Evolutionary conservation across 2,888 invertebrate genomes (phyloP).

Genomic region (Trimorus sp.): DNA sequence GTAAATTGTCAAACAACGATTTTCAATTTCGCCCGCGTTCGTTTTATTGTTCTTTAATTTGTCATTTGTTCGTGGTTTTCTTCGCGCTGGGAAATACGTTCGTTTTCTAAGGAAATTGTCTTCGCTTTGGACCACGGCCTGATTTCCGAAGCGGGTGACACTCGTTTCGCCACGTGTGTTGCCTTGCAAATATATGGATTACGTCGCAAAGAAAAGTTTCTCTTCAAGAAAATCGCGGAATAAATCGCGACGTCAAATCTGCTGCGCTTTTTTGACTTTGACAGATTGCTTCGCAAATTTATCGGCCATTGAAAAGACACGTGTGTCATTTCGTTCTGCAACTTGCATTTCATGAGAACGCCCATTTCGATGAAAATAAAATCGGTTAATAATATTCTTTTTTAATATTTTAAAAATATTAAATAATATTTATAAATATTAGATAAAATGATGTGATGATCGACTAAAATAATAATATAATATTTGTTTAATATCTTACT

Average conservation of each 20-base stretch:
- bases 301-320: conserved; percentile 4
- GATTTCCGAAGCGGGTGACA: conserved; percentile 14
- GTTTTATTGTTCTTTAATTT: not conserved
- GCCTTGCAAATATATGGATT: conserved; percentile 35
- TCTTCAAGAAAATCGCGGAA: conserved; percentile 29
- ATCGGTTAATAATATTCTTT: too few species aligned
- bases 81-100: not conserved
- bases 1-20: too few species aligned
- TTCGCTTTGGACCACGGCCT: conserved; percentile 9
- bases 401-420: too few species aligned
- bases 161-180: conserved; percentile 15
- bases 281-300: conserved; percentile 26
- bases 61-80: too few species aligned
- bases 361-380: not conserved
- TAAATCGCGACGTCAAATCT: conserved; percentile 29
- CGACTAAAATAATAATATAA: too few species aligned
- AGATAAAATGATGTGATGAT: too few species aligned
- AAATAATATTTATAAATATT: too few species aligned
- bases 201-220: conserved; percentile 23
- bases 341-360: not conserved
- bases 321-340: not conserved
- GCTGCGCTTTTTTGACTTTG: conserved; percentile 18
- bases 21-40: not conserved
- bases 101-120: conserved; percentile 10
- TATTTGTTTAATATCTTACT: too few species aligned